Evolutionary conservation across 2,113 vertebrate genomes (phyloP), one percentile per base, ranked within the genome.

Genomic region (Nothobranchius kuhntae): DNA sequence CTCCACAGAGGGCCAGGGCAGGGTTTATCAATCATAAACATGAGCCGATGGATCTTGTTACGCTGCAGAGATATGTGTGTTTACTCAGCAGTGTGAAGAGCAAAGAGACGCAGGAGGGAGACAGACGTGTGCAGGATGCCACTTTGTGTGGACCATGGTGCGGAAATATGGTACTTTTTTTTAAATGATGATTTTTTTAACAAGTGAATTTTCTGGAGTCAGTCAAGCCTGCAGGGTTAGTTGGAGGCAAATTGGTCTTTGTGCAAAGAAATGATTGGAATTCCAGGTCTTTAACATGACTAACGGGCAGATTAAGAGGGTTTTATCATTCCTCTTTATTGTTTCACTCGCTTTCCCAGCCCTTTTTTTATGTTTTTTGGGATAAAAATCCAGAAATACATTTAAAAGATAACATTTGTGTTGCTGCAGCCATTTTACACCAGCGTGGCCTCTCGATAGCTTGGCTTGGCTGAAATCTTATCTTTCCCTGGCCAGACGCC

Each of bases 21-120:
- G 83, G 80, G 87, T 92, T 90, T 92, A 92, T 93, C 91, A 91
- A 86, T 89, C 78, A 77, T 87, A 87, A 87, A 91, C 89, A 91
- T 26, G 66, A 88, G 86, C 69, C 7, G 36, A 58, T 87, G 78
- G 80, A 87, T 89, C 84, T 66, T 64, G 63, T 89, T 86, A 76
- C 62, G 2, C 75, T 26, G 76, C 36, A 55, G 61, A 81, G 89
- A 87, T 89, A 83, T 73, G 77, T 38, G 64, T 91, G 87, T 91
- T 91, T 91, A 86, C 88, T 83, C 82, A 85, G 80, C 77, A 77
- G 85, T 86, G 89, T 87, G 89, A 91, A 90, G 80, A 83, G 78
- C 78, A 77, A 77, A 84, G 76, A 81, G 61, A 82, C 60, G 12
- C 21, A 35, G 65, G 65, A 48, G 66, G 54, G 24, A 55, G 60